Evolutionary conservation across 2,113 vertebrate species (phyloP).

Genomic region (Barnardius zonarius): DNA sequence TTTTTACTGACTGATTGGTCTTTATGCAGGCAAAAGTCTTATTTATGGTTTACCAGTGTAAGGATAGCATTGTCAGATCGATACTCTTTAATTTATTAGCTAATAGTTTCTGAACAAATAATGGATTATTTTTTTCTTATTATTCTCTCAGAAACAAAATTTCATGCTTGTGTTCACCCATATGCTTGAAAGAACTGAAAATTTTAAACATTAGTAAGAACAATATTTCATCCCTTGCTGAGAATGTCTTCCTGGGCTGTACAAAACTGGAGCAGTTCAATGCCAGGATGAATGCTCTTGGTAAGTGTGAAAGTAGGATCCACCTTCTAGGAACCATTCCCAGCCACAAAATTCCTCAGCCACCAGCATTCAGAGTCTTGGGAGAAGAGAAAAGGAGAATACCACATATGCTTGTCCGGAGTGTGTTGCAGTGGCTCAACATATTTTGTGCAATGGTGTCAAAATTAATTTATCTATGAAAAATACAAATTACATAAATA

Average conservation of each 20-base stretch:
- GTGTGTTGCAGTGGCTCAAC: neutral
- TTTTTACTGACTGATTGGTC: neutral
- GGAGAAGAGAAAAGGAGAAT: neutral
- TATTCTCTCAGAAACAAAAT: slow-evolving; percentile 82
- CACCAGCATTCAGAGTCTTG: neutral
- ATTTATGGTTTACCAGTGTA: neutral
- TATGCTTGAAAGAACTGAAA: slow-evolving; percentile 83
- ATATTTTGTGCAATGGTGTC: neutral
- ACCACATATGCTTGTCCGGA: neutral
- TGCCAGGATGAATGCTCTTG: slow-evolving; percentile 83
- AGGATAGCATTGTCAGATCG: neutral
- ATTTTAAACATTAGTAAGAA: slow-evolving; percentile 91
- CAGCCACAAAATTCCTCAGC: neutral
- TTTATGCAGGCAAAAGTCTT: neutral
- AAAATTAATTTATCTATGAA: neutral
- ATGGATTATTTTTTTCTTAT: neutral
- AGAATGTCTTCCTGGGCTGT: slow-evolving; percentile 80
- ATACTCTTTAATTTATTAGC: neutral
- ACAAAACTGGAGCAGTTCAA: slow-evolving; percentile 86
- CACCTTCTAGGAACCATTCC: neutral
- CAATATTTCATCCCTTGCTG: slow-evolving; percentile 74
- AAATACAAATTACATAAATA: neutral
- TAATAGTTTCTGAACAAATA: neutral
- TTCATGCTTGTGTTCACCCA: slow-evolving; percentile 69
- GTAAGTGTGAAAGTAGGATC: slow-evolving; percentile 73